Percentiles rank a stretch among this genome's conserved stretches.
These are phyloP conservation scores for Lasioglossum marginatum DNA, from an alignment of 2,888 invertebrate genomes.

Conservation along the genomic window DNA sequence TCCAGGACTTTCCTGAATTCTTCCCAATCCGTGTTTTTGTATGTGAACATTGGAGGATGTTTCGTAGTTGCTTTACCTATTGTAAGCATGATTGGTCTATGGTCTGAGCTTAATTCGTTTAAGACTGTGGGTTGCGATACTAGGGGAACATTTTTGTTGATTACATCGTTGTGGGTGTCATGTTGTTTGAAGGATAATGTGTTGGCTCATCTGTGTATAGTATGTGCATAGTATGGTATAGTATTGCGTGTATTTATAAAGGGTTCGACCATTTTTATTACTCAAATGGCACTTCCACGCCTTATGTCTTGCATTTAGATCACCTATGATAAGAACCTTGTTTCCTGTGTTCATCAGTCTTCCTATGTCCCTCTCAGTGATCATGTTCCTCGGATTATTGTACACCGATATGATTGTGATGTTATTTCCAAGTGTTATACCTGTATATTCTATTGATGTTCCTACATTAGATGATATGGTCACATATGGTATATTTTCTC, in stretches of 20 bases:
- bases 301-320: conserved; percentile 68
- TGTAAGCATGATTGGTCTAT: conserved; percentile 61
- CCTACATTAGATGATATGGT: too few relatives aligned
- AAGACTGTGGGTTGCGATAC: conserved; percentile 39
- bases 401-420: not conserved
- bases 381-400: not conserved
- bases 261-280: conserved; percentile 61
- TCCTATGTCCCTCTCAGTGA: not conserved
- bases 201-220: conserved; percentile 65
- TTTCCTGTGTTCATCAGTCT: not conserved
- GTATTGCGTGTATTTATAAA: conserved; percentile 57
- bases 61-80: not conserved
- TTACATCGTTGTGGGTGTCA: conserved; percentile 60
- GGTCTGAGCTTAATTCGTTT: conserved; percentile 70
- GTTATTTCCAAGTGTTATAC: too few relatives aligned
- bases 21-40: conserved; percentile 58
- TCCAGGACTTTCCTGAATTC: conserved; percentile 47
- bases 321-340: conserved; percentile 65
- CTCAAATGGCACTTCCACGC: conserved; percentile 61
- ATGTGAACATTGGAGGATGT: conserved; percentile 19
- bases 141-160: conserved; percentile 66
- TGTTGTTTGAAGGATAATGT: conserved; percentile 62
- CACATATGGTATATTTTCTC: too few relatives aligned
- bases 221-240: conserved; percentile 60
- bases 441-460: too few relatives aligned